Conservation (phyloP, 2,888 invertebrate genomes). For the Nipponacmea schrenckii region DNA sequence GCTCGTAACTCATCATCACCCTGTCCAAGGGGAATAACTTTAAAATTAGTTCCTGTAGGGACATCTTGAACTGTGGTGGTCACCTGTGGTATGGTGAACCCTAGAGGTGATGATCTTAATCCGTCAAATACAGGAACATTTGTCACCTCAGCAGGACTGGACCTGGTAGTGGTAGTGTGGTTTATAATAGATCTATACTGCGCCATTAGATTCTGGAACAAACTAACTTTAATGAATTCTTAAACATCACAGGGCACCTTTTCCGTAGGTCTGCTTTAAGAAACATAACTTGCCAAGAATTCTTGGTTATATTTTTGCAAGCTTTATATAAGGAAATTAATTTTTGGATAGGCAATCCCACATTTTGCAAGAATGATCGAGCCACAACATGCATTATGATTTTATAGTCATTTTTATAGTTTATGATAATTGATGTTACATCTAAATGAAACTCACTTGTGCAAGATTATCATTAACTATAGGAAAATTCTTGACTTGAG, state of each 20-base stretch:
- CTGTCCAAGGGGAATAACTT: conserved; percentile 48
- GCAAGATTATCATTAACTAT: conserved; percentile 62
- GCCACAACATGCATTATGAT: no score
- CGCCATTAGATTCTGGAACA: conserved; percentile 54
- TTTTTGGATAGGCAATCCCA: no score
- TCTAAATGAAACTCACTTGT: conserved; percentile 53
- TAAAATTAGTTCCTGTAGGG: conserved; percentile 11
- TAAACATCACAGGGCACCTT: no score
- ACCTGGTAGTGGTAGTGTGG: conserved; percentile 52
- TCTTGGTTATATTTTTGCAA: no score
- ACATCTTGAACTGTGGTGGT: neutral
- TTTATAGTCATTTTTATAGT: no score
- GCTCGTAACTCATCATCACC: conserved; percentile 51
- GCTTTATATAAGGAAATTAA: no score
- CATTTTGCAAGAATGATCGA: no score
- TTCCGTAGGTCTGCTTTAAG: no score
- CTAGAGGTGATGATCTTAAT: neutral
- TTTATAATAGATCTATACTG: conserved; percentile 58
- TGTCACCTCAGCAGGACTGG: conserved; percentile 46
- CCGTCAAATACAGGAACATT: conserved; percentile 13
- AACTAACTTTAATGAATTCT: neutral
- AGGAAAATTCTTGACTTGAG: conserved; percentile 63
- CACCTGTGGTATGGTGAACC: neutral
- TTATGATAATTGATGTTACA: neutral
- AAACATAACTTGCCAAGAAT: no score